Conservation (phyloP, 37 sponge, comb jelly and placozoan genomes). For the Chondrilla cf. caribensis region DNA sequence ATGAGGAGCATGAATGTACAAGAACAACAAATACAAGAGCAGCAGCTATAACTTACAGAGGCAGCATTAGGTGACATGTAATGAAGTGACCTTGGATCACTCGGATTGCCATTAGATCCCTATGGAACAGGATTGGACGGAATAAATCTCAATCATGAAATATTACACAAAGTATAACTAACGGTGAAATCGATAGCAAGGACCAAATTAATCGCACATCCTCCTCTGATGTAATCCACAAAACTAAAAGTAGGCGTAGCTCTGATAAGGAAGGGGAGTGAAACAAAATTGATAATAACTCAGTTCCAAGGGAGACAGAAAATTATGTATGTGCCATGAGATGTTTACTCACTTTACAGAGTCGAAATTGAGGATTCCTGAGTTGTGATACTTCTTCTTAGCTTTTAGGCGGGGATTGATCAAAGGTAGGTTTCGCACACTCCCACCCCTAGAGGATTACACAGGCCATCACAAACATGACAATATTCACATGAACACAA, state of each 20-base stretch:
- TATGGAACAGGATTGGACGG: slow-evolving; percentile 1
- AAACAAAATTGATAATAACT: too few species aligned
- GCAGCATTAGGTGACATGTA: slow-evolving; percentile 60
- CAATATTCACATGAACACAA: neutral
- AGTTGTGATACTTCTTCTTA: slow-evolving; percentile 80
- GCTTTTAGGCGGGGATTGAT: slow-evolving; percentile 68
- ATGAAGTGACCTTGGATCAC: slow-evolving; percentile 59
- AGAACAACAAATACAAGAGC: neutral
- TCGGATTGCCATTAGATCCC: slow-evolving; percentile 83
- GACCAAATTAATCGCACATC: slow-evolving; percentile 74
- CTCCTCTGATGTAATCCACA: slow-evolving; percentile 83
- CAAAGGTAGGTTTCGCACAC: slow-evolving; percentile 46
- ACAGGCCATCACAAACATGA: neutral
- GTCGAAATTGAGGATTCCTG: slow-evolving; percentile 63
- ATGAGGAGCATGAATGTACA: neutral
- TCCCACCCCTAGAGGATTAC: slow-evolving; percentile 47
- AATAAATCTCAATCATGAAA: too few species aligned
- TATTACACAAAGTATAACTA: neutral
- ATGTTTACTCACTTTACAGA: slow-evolving; percentile 64
- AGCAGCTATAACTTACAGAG: neutral
- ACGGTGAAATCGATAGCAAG: slow-evolving; percentile 86
- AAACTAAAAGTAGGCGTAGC: slow-evolving; percentile 65
- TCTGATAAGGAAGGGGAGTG: slow-evolving; percentile 21
- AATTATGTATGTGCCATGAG: too few species aligned
- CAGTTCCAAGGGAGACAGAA: too few species aligned